Evolutionary conservation across 2,797 vertebrate species (phyloP).

Genomic region (Amniataba percoides): DNA sequence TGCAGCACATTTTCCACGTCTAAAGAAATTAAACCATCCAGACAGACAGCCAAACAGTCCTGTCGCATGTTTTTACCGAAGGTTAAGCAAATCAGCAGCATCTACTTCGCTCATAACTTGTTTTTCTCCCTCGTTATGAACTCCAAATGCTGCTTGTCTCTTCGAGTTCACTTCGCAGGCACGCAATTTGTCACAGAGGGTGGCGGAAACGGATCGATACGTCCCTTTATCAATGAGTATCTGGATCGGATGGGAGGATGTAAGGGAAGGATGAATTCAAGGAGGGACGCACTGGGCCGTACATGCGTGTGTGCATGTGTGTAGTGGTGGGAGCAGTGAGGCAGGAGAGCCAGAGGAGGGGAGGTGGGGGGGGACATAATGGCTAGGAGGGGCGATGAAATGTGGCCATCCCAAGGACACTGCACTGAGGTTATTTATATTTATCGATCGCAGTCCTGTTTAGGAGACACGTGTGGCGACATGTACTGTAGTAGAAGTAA

Average conservation of each 20-base stretch:
- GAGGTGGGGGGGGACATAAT: conserved; percentile 36
- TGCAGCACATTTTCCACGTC: conserved; percentile 42
- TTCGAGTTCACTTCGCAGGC: not conserved
- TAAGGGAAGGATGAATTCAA: conserved; percentile 45
- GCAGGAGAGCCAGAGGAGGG: conserved; percentile 27
- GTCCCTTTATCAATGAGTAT: conserved; percentile 26
- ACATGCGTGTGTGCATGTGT: conserved; percentile 13
- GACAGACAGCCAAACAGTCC: conserved; percentile 29
- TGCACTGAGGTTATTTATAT: conserved; percentile 66
- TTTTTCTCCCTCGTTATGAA: not conserved
- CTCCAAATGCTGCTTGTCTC: not conserved
- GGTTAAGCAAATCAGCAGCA: conserved; percentile 34
- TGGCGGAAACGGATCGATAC: conserved; percentile 6
- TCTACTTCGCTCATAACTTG: conserved; percentile 4
- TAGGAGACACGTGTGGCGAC: conserved; percentile 33
- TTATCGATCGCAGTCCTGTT: conserved; percentile 66
- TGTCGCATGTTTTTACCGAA: conserved; percentile 26
- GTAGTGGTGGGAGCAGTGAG: conserved; percentile 37
- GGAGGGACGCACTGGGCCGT: conserved; percentile 21
- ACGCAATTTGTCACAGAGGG: conserved; percentile 13
- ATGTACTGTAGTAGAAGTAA: conserved; percentile 30
- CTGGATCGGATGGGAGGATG: conserved; percentile 39
- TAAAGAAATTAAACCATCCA: conserved; percentile 43
- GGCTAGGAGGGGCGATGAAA: conserved; percentile 47
- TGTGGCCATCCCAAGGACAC: conserved; percentile 74